These are phyloP conservation scores for Eciton burchellii DNA, from an alignment of 1,140 invertebrate species.

Conservation along the genomic window DNA sequence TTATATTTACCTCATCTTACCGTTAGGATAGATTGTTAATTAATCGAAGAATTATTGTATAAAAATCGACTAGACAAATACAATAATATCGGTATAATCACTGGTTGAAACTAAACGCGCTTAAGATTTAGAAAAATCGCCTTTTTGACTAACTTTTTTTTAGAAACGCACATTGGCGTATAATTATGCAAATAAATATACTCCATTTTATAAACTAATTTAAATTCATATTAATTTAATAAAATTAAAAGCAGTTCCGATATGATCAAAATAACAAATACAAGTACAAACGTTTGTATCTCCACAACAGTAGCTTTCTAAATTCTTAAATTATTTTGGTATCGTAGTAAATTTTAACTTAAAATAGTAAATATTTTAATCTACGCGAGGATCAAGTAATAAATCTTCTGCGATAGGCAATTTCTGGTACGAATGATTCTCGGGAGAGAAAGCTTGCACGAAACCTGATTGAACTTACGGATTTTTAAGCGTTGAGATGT, in stretches of 20 bases:
- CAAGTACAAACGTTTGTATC: too few relatives aligned
- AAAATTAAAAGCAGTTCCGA: too few relatives aligned
- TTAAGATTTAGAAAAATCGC: slow-evolving; percentile 16
- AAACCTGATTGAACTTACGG: slow-evolving; percentile 74
- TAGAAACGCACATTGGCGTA: neutral
- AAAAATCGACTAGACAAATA: slow-evolving; percentile 45
- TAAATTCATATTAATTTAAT: neutral
- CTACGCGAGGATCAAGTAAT: slow-evolving; percentile 29
- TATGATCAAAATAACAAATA: too few relatives aligned
- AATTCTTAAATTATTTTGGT: slow-evolving; percentile 22
- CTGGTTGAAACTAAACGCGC: neutral
- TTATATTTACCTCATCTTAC: neutral
- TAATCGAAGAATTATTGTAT: slow-evolving; percentile 34
- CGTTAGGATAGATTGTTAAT: neutral
- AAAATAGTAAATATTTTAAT: neutral
- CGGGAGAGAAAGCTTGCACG: slow-evolving; percentile 69
- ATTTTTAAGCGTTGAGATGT: slow-evolving; percentile 68
- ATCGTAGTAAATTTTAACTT: slow-evolving; percentile 9
- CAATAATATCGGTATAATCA: slow-evolving; percentile 37
- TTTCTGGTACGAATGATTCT: slow-evolving; percentile 39
- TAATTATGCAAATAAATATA: slow-evolving; percentile 16
- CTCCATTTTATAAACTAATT: slow-evolving; percentile 25
- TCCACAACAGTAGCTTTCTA: neutral
- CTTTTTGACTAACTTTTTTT: slow-evolving; percentile 1
- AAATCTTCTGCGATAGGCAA: slow-evolving; percentile 31